Evolutionary conservation across 2,888 invertebrate species (phyloP).

Genomic region (Ptychoptera contaminata): DNA sequence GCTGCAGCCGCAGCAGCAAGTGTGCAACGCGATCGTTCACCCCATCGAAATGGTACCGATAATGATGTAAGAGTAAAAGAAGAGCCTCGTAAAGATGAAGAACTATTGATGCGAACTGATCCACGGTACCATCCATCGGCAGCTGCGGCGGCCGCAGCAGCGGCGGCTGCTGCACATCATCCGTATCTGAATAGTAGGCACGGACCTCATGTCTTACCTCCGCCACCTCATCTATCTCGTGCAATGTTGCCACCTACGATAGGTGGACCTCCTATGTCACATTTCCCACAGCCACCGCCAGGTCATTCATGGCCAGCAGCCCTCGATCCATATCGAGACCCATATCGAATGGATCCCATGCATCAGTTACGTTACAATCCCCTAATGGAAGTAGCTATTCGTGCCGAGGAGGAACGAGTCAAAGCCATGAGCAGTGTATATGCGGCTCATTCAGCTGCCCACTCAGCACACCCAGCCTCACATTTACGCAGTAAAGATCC

Average conservation of each 20-base stretch:
- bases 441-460: slow-evolving; percentile 32
- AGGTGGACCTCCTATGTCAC: slow-evolving; percentile 36
- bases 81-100: slow-evolving; percentile 38
- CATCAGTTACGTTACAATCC: slow-evolving; percentile 56
- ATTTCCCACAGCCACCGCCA: slow-evolving; percentile 38
- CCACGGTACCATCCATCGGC: slow-evolving; percentile 37
- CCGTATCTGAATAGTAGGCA: slow-evolving; percentile 34
- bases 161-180: slow-evolving; percentile 31
- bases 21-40: slow-evolving; percentile 47
- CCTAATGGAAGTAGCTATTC: slow-evolving; percentile 59
- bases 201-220: slow-evolving; percentile 34
- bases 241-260: slow-evolving; percentile 35
- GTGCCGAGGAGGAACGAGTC: slow-evolving; percentile 63
- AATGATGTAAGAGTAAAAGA: slow-evolving; percentile 41
- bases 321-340: slow-evolving; percentile 47
- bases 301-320: slow-evolving; percentile 34
- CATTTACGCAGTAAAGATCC: slow-evolving; percentile 30
- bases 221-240: slow-evolving; percentile 35
- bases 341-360: slow-evolving; percentile 52
- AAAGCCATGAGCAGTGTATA: slow-evolving; percentile 55
- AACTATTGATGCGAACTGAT: slow-evolving; percentile 35
- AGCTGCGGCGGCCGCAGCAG: slow-evolving; percentile 25
- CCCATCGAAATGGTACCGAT: slow-evolving; percentile 50
- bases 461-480: slow-evolving; percentile 27
- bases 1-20: slow-evolving; percentile 24